phyloP scores from a whole-genome alignment of 2,797 vertebrate species.

The Toxotes lorentzi region DNA sequence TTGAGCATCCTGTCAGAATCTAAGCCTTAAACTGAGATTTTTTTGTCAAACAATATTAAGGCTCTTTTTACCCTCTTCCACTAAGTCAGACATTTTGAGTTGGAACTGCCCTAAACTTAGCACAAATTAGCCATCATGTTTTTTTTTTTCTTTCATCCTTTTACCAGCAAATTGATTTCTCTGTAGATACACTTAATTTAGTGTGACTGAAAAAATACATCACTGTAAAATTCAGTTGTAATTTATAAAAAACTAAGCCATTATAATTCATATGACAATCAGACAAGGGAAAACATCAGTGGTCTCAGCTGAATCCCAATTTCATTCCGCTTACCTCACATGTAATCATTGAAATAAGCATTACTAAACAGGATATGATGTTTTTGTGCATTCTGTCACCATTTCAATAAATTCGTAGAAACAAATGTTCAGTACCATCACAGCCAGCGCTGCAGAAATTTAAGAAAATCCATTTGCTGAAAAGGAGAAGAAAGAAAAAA shows the following conservation, averaged over 20 bases:
- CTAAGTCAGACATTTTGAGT: not conserved
- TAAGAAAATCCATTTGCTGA: not conserved
- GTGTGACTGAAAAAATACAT: not conserved
- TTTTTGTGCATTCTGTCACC: not conserved
- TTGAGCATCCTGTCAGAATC: not conserved
- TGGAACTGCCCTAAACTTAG: not conserved
- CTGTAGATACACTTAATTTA: not conserved
- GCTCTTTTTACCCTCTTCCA: not conserved
- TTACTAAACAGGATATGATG: not conserved
- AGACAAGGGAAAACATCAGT: not conserved
- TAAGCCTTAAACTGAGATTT: not conserved
- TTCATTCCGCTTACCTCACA: not conserved
- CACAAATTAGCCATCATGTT: not conserved
- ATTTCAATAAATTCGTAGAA: not conserved
- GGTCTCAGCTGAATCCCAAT: slow-evolving; percentile 2
- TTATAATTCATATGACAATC: not conserved
- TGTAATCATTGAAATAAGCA: not conserved
- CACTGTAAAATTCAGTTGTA: not conserved
- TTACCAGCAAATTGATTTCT: not conserved
- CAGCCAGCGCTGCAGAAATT: not conserved
- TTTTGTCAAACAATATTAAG: not conserved
- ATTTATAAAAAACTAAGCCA: not conserved
- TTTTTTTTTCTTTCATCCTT: not conserved
- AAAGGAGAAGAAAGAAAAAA: not conserved
- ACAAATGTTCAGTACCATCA: not conserved